phyloP scores from a whole-genome alignment of 2,797 vertebrate species.

The Fistularia tabacaria region DNA sequence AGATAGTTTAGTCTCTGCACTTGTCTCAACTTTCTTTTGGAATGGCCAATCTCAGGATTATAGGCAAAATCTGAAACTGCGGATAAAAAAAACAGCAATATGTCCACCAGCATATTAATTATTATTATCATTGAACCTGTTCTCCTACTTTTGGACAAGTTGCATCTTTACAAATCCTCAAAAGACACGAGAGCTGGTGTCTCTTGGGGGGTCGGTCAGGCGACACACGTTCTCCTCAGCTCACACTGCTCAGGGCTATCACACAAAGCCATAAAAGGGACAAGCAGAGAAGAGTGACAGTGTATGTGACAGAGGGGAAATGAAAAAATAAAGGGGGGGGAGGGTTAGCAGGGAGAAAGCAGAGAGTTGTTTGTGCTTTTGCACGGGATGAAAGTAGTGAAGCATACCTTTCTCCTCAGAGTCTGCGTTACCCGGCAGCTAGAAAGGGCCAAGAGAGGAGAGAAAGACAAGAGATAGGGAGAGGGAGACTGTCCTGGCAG shows the following conservation, averaged over 20 bases:
- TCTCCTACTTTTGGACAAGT: constrained; percentile 28
- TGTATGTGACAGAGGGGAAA: constrained; percentile 21
- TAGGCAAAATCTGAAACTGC: no score
- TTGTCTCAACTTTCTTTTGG: constrained; percentile 14
- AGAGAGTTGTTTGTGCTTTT: constrained; percentile 42
- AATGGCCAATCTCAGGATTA: no score
- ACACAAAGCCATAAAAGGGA: constrained; percentile 49
- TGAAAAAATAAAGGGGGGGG: constrained; percentile 10
- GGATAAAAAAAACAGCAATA: constrained; percentile 5
- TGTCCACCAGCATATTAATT: background rate
- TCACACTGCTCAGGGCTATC: constrained; percentile 36
- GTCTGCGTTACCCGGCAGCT: constrained; percentile 46
- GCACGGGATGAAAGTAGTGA: constrained; percentile 37
- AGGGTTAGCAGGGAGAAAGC: background rate
- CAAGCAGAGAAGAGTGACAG: constrained; percentile 40
- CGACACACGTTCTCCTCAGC: constrained; percentile 31
- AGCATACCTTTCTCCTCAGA: constrained; percentile 60
- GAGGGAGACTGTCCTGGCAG: constrained; percentile 35
- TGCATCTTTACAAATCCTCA: constrained; percentile 23
- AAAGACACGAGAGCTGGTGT: constrained; percentile 44
- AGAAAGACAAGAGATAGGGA: constrained; percentile 19
- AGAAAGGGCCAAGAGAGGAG: constrained; percentile 19
- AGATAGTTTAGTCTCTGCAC: constrained; percentile 22
- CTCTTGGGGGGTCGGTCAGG: constrained; percentile 19
- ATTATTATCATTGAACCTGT: constrained; percentile 32